These are phyloP conservation scores for Galagoides demidoff DNA, from an alignment of 2,797 vertebrate genomes.

Conservation along the genomic window DNA sequence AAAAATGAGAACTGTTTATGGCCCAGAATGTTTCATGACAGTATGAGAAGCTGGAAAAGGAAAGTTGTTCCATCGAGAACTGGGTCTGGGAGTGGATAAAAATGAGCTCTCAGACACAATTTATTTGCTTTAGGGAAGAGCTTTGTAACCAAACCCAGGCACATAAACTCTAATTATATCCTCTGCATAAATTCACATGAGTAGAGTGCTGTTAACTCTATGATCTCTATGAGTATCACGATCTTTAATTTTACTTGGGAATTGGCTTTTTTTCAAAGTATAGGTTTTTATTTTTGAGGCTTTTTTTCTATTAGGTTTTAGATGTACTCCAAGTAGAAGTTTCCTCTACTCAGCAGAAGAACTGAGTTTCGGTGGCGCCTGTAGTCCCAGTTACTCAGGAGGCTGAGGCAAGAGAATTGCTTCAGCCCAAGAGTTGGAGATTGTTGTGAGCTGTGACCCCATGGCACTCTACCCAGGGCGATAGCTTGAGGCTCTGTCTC, in stretches of 20 bases:
- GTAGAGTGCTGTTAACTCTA: not conserved
- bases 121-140: conserved; percentile 44
- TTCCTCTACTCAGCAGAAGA: too few relatives aligned
- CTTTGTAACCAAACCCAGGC: conserved; percentile 39
- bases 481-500: too few relatives aligned
- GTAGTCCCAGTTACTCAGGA: too few relatives aligned
- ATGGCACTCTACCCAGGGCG: too few relatives aligned
- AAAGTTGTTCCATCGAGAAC: conserved; percentile 1
- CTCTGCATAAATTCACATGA: conserved; percentile 1
- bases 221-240: conserved; percentile 11
- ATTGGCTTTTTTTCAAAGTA: conserved; percentile 7
- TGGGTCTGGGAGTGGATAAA: not conserved
- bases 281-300: not conserved
- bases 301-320: conserved; percentile 35
- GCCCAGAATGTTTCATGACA: not conserved
- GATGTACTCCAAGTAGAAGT: not conserved
- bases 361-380: too few relatives aligned
- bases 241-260: conserved; percentile 40
- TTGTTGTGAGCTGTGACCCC: too few relatives aligned
- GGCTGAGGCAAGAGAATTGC: too few relatives aligned
- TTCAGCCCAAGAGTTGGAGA: too few relatives aligned
- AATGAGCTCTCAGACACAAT: conserved; percentile 4
- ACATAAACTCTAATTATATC: conserved; percentile 22
- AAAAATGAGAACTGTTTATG: conserved; percentile 37
- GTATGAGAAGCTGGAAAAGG: not conserved